Conservation (phyloP, 2,888 invertebrate species). For the Girardia tigrina region DNA sequence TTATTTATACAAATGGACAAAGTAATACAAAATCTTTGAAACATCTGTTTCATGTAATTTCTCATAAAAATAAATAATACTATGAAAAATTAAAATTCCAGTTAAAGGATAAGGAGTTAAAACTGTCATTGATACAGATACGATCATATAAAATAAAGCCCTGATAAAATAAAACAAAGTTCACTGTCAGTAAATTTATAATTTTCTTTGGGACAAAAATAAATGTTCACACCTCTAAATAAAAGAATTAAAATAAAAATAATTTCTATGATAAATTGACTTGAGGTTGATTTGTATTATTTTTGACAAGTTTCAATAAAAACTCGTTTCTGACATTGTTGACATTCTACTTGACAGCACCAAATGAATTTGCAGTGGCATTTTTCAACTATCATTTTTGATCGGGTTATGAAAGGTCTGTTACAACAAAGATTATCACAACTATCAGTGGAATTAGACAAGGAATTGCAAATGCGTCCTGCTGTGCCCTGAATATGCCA, state of each 20-base stretch:
- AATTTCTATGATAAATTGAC: slow-evolving; percentile 10
- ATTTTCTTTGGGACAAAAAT: slow-evolving; percentile 19
- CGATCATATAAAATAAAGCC: slow-evolving; percentile 11
- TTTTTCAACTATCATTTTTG: slow-evolving; percentile 52
- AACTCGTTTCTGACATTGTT: slow-evolving; percentile 49
- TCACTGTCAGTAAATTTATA: background rate
- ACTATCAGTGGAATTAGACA: slow-evolving; percentile 42
- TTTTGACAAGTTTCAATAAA: slow-evolving; percentile 32
- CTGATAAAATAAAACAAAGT: background rate
- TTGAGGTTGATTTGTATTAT: background rate
- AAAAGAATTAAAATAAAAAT: slow-evolving; percentile 14
- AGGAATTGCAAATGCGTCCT: slow-evolving; percentile 42
- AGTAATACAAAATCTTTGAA: too few species aligned
- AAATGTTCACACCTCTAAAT: slow-evolving; percentile 4
- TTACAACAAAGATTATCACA: slow-evolving; percentile 40
- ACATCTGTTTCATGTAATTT: too few species aligned
- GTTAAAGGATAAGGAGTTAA: too few species aligned
- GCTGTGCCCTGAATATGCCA: slow-evolving; percentile 39
- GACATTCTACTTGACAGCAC: slow-evolving; percentile 52
- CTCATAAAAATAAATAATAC: too few species aligned
- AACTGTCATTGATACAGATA: too few species aligned
- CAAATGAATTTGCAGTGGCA: slow-evolving; percentile 60
- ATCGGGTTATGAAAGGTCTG: slow-evolving; percentile 41
- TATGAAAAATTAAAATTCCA: too few species aligned
- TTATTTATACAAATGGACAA: too few species aligned